Evolutionary conservation across 2,888 invertebrate genomes (phyloP), one percentile per base, ranked within the genome.

Genomic region (Amaurobius ferox): DNA sequence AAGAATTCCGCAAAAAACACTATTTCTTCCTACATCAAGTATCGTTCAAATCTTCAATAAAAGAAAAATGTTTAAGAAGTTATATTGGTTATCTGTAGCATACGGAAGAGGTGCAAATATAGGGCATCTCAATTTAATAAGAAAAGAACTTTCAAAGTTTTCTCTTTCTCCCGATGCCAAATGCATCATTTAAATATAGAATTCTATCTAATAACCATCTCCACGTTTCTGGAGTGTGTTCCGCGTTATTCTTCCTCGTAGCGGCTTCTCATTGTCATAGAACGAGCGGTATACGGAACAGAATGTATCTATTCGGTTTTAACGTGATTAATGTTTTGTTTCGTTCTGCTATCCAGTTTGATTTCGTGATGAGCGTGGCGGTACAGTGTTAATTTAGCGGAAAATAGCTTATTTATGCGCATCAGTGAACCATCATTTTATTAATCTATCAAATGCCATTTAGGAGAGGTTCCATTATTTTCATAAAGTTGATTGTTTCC

Each of bases 161-260:
- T 29, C 32, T 16, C 29, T 62, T 16, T 64, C 7, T 30, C 26
- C 30, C 64, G 29, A 29, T 64, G n/a, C 3, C n/a, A 29, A 32
- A 64, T 19, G n/a, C 64, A 32, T n/a, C 30, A n/a, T 64, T 55
- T 55, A 55, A 55, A 55, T 55, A 23, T 55, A 55, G 55, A 55
- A 55, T 23, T 55, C 55, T 55, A 55, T 55, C 55, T 55, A 55
- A 55, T 55, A 23, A 23, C 55, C 55, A 55, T 55, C 55, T 55
- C 23, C 55, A 55, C 55, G 55, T 55, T 55, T 55, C 23, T 55
- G 6, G 23, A 2, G 11, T 55, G 23, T 23, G 23, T 55, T 55
- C 55, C 55, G 19, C 23, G 55, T 55, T 55, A 23, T 6, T 55
- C n/a, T 55, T 55, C 55, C 55, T 55, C 9, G 19, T 23, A 3